Conservation (phyloP, 2,888 invertebrate genomes). For the Aquatica leii region DNA sequence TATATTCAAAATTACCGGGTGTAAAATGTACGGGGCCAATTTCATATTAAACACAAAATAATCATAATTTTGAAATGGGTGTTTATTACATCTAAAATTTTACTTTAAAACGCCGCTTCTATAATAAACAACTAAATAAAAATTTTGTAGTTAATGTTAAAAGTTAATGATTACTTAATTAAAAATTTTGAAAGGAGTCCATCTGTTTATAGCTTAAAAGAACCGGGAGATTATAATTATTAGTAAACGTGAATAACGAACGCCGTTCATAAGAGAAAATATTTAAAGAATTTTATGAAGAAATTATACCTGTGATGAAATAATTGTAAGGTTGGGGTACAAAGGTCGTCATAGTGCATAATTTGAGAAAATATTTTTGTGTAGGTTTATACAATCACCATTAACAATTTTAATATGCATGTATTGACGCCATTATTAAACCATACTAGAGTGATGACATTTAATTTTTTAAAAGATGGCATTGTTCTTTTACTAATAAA, state of each 20-base stretch:
- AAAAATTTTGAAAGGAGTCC: conserved; percentile 16
- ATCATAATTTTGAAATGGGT: not conserved
- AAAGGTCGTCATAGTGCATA: conserved; percentile 27
- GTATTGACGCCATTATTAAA: conserved; percentile 16
- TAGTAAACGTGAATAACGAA: conserved; percentile 22
- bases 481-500: no score
- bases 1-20: no score
- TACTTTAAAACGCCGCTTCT: not conserved
- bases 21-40: no score
- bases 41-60: no score
- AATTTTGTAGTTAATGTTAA: not conserved
- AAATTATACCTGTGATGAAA: conserved; percentile 31
- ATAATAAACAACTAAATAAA: not conserved
- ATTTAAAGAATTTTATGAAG: conserved; percentile 21
- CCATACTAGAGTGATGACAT: no score
- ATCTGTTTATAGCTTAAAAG: conserved; percentile 27
- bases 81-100: not conserved
- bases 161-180: conserved; percentile 23
- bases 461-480: no score
- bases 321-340: conserved; percentile 28
- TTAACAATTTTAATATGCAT: conserved; percentile 21
- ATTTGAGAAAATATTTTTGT: conserved; percentile 16
- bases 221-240: conserved; percentile 25
- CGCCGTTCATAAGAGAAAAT: conserved; percentile 19
- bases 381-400: conserved; percentile 30